phyloP scores from a whole-genome alignment of 2,113 vertebrate species.

The Tretioscincus oriximinensis region DNA sequence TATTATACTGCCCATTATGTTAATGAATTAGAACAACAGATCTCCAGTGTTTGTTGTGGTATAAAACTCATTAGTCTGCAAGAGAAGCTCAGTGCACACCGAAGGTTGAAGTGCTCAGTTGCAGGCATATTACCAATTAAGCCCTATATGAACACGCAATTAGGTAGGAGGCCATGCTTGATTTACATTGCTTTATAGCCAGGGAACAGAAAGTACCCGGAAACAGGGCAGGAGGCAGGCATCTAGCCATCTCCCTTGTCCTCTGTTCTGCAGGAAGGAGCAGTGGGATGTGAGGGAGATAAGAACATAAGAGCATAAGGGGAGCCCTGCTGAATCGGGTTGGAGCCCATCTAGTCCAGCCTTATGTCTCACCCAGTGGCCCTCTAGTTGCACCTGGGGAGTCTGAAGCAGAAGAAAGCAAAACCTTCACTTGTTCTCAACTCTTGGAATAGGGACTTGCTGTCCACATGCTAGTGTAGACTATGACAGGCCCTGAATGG shows the following conservation, averaged over 20 bases:
- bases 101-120: conserved; percentile 54
- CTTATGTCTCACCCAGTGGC: too few relatives aligned
- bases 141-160: conserved; percentile 70
- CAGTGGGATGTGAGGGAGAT: too few relatives aligned
- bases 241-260: neutral
- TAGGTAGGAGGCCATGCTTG: conserved; percentile 71
- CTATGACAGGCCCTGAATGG: too few relatives aligned
- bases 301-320: too few relatives aligned
- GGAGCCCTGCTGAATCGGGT: too few relatives aligned
- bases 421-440: too few relatives aligned
- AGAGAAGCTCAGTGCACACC: conserved; percentile 52
- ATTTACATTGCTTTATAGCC: conserved; percentile 71
- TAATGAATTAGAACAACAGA: conserved; percentile 74
- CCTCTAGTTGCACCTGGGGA: too few relatives aligned
- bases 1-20: conserved; percentile 65
- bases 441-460: too few relatives aligned
- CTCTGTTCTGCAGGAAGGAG: too few relatives aligned
- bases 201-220: conserved; percentile 38
- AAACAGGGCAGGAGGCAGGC: neutral
- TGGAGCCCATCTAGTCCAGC: too few relatives aligned
- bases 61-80: conserved; percentile 68
- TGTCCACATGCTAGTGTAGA: too few relatives aligned
- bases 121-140: conserved; percentile 72
- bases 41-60: conserved; percentile 65
- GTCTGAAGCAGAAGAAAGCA: too few relatives aligned